phyloP scores from a whole-genome alignment of 2,888 invertebrate species.

The Temnothorax ravouxi region DNA sequence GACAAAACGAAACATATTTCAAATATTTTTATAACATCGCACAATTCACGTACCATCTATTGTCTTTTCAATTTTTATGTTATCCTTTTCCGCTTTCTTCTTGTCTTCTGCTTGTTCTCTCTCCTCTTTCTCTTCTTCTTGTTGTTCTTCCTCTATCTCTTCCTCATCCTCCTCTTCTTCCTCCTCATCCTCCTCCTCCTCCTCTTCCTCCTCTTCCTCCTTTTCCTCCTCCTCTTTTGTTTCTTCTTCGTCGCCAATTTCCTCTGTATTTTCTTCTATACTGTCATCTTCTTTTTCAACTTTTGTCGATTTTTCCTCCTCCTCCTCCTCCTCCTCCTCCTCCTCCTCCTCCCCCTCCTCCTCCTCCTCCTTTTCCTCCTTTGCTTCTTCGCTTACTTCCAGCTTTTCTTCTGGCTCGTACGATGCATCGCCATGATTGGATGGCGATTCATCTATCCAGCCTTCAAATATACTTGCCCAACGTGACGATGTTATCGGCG shows the following conservation, averaged over 20 bases:
- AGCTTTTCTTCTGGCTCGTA: conserved; percentile 82
- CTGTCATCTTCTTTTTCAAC: conserved; percentile 79
- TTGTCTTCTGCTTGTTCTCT: conserved; percentile 40
- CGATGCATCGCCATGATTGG: conserved; percentile 81
- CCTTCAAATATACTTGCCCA: conserved; percentile 93
- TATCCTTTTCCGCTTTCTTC: conserved; percentile 71
- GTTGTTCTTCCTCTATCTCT: conserved; percentile 60
- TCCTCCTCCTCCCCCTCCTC: too few relatives aligned
- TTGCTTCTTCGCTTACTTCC: conserved; percentile 86
- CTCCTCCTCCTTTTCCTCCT: conserved; percentile 84
- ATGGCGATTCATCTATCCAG: conserved; percentile 90
- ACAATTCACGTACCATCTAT: conserved; percentile 70
- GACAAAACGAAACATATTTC: neutral
- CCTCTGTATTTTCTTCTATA: conserved; percentile 36
- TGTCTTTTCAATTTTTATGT: conserved; percentile 79
- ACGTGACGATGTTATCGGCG: conserved; percentile 89
- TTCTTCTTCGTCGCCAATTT: conserved; percentile 81
- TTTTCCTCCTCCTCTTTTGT: conserved; percentile 77
- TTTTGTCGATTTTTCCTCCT: conserved; percentile 76
- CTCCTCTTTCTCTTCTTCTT: conserved; percentile 83
- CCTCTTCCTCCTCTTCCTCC: conserved; percentile 85
- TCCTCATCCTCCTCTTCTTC: conserved; percentile 70
- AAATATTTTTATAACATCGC: neutral
- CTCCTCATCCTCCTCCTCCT: conserved; percentile 85
- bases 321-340: too few relatives aligned